Conservation (phyloP, 2,797 vertebrate species). For the Avahi laniger region DNA sequence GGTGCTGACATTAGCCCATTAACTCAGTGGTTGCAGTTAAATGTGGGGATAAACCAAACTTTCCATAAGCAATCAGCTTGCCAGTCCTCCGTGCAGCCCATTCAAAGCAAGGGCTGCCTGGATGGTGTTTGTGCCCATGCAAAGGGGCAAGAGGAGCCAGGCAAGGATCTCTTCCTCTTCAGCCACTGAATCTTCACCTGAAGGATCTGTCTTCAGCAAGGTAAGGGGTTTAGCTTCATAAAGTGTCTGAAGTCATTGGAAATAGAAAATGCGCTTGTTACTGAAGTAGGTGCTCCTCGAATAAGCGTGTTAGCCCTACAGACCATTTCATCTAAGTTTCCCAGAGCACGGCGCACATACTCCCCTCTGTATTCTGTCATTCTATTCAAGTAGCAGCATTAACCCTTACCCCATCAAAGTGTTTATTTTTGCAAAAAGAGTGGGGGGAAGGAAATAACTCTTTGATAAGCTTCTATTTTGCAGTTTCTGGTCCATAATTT, state of each 20-base stretch:
- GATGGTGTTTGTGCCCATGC: neutral
- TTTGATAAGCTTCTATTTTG: neutral
- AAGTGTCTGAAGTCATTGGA: neutral
- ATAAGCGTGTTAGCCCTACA: neutral
- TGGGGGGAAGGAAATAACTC: neutral
- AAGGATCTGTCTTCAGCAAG: neutral
- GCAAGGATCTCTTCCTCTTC: neutral
- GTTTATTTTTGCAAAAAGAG: neutral
- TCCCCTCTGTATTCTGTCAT: neutral
- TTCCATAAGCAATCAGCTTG: neutral
- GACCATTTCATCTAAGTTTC: neutral
- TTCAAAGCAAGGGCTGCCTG: neutral
- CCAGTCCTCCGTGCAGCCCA: neutral
- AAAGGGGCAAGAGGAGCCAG: neutral
- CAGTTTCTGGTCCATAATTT: neutral
- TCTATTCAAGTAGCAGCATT: neutral
- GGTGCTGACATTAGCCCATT: slow-evolving; percentile 28
- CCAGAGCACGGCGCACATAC: neutral
- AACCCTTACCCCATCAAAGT: neutral
- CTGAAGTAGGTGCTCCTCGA: neutral
- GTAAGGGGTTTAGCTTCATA: neutral
- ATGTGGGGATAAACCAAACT: neutral
- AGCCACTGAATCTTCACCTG: neutral
- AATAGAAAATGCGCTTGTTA: neutral
- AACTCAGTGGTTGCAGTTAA: slow-evolving; percentile 26